These are phyloP conservation scores for Scolopax rusticola DNA, from an alignment of 2,797 vertebrate species.

Conservation along the genomic window DNA sequence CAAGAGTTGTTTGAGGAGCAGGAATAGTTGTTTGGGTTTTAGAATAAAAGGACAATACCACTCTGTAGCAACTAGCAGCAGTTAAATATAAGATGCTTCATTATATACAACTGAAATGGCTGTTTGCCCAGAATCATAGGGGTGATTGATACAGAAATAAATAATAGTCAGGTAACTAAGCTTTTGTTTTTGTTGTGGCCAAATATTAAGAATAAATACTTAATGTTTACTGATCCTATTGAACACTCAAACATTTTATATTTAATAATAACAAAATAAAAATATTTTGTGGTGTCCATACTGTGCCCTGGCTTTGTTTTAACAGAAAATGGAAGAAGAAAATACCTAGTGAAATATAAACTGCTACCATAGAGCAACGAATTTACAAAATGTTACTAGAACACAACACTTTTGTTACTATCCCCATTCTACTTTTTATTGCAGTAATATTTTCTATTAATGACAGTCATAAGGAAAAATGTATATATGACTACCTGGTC, in stretches of 20 bases:
- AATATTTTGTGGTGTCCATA: neutral
- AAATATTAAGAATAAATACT: neutral
- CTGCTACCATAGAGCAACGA: neutral
- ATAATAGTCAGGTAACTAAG: neutral
- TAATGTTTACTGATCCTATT: neutral
- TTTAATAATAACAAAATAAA: neutral
- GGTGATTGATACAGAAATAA: neutral
- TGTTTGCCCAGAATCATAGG: neutral
- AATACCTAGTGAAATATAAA: neutral
- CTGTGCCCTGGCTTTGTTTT: neutral
- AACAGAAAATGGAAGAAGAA: neutral
- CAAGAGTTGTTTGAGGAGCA: neutral
- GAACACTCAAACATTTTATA: neutral
- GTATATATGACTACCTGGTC: neutral
- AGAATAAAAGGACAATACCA: neutral
- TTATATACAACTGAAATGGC: neutral
- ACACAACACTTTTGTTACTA: neutral
- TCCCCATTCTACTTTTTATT: neutral
- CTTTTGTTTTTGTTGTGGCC: neutral
- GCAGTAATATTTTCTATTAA: neutral
- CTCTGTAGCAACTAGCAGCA: neutral
- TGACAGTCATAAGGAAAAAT: neutral
- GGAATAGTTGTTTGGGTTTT: neutral
- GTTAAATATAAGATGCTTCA: neutral
- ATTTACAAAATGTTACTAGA: neutral